Percentiles rank a stretch among this genome's conserved stretches.
Evolutionary conservation across 2,113 vertebrate genomes (phyloP).

Genomic region (Petromus typicus): DNA sequence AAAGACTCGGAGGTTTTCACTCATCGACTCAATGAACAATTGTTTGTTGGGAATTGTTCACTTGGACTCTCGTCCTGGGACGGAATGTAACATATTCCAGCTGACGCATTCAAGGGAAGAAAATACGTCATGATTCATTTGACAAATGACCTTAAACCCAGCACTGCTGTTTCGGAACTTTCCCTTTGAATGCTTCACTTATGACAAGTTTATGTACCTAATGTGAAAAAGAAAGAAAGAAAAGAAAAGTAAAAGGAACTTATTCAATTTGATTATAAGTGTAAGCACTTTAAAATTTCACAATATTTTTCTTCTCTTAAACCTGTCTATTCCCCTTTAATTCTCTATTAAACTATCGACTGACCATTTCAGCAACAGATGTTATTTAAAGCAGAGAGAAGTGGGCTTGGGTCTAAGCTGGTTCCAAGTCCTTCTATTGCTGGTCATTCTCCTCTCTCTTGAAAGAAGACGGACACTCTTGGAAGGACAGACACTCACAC

Average conservation of each 20-base stretch:
- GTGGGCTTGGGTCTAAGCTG: background rate
- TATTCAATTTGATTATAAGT: conserved; percentile 50
- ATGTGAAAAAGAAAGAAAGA: background rate
- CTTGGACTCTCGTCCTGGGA: conserved; percentile 65
- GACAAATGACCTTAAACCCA: conserved; percentile 76
- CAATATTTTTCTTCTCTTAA: conserved; percentile 39
- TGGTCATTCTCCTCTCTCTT: background rate
- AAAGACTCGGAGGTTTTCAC: conserved; percentile 26
- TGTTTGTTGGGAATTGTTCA: conserved; percentile 73
- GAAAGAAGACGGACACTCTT: background rate
- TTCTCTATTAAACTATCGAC: background rate
- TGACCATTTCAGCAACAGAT: conserved; percentile 5
- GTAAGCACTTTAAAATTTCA: conserved; percentile 54
- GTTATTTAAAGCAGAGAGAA: background rate
- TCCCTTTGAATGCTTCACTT: conserved; percentile 69
- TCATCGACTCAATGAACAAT: conserved; percentile 59
- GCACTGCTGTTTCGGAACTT: conserved; percentile 77
- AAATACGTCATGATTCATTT: conserved; percentile 82
- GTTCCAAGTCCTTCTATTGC: background rate
- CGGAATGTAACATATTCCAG: conserved; percentile 81
- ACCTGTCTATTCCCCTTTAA: background rate
- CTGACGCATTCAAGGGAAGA: conserved; percentile 80
- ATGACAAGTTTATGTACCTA: conserved; percentile 71
- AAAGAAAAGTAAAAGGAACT: conserved; percentile 65
- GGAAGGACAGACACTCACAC: background rate